phyloP scores from a whole-genome alignment of 2,797 vertebrate genomes.

The Peromyscus aztecus region DNA sequence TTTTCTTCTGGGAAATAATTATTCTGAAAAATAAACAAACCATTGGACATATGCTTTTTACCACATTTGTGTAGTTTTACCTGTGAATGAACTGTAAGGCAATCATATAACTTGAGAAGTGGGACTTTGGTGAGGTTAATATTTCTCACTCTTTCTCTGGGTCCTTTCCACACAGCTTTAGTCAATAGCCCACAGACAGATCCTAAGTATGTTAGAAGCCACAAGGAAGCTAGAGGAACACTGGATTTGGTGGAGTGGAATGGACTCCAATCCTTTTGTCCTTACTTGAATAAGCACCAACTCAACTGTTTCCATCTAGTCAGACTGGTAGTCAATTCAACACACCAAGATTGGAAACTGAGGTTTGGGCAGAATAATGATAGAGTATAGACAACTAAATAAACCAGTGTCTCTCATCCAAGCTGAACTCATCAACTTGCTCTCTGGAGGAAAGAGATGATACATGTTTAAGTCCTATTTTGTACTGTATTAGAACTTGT shows the following conservation, averaged over 20 bases:
- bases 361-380: background rate
- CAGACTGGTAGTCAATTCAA: background rate
- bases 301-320: background rate
- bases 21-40: background rate
- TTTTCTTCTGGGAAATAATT: background rate
- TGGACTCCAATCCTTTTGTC: background rate
- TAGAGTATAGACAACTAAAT: background rate
- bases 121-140: background rate
- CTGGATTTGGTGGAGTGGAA: fast-evolving
- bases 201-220: background rate
- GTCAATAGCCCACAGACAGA: background rate
- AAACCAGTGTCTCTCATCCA: background rate
- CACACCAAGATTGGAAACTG: background rate
- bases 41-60: background rate
- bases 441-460: background rate
- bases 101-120: background rate
- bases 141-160: background rate
- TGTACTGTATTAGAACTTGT: background rate
- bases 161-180: background rate
- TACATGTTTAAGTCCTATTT: background rate
- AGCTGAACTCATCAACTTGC: background rate
- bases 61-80: background rate
- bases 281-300: background rate
- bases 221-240: background rate
- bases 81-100: background rate